Conservation (phyloP, 2,797 vertebrate genomes). For the Enteromius trimaculatus region DNA sequence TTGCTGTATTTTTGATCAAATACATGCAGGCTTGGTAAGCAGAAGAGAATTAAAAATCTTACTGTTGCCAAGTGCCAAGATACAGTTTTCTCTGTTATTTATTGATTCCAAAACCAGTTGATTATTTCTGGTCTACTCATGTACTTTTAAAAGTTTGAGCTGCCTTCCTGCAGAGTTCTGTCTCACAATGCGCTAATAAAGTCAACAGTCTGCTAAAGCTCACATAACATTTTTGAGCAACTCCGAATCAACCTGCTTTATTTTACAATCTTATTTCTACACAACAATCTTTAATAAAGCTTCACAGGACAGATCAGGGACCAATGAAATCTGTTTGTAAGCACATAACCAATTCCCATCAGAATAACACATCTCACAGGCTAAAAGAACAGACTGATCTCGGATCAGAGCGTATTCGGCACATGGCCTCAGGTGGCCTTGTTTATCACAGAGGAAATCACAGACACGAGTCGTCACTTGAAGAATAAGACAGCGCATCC, state of each 20-base stretch:
- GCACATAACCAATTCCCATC: slow-evolving; percentile 16
- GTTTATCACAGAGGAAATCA: slow-evolving; percentile 53
- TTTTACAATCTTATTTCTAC: background rate
- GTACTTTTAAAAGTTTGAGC: background rate
- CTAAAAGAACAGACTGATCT: slow-evolving; percentile 25
- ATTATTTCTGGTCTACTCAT: background rate
- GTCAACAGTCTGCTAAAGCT: background rate
- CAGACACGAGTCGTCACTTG: slow-evolving; percentile 49
- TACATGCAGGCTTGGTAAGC: too few relatives aligned
- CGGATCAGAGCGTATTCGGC: slow-evolving; percentile 31
- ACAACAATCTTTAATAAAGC: background rate
- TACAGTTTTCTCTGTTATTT: background rate
- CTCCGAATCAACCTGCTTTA: slow-evolving; percentile 5
- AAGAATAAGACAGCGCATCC: slow-evolving; percentile 43
- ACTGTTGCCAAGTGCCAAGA: too few relatives aligned
- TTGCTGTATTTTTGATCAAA: too few relatives aligned
- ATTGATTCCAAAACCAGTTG: background rate
- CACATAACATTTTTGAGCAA: background rate
- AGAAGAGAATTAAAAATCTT: too few relatives aligned
- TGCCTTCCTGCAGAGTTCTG: background rate
- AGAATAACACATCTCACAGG: slow-evolving; percentile 21
- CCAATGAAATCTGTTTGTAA: slow-evolving; percentile 7
- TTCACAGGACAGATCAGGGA: slow-evolving; percentile 27
- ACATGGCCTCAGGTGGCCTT: slow-evolving; percentile 47
- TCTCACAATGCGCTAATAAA: background rate